Conservation (phyloP, 2,797 vertebrate species). For the Anableps anableps region DNA sequence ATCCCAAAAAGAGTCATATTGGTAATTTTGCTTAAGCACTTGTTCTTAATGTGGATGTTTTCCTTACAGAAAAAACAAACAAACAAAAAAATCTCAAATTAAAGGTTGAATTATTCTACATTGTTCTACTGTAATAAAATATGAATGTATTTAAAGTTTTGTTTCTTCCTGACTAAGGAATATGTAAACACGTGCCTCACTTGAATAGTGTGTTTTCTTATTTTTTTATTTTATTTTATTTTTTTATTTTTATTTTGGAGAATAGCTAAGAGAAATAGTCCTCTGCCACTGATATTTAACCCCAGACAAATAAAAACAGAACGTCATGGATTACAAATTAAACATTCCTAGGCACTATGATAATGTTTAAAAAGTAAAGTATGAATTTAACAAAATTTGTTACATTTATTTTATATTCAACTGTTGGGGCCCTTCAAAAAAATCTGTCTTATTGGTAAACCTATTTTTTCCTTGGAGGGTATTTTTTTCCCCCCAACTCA, state of each 20-base stretch:
- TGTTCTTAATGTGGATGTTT: background rate
- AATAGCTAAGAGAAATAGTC: background rate
- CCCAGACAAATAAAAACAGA: background rate
- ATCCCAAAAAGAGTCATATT: background rate
- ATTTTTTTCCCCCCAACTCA: too few species aligned
- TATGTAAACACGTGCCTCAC: background rate
- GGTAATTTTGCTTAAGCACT: background rate
- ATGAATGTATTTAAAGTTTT: background rate
- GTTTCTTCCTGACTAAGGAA: background rate
- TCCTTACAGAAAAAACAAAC: too few species aligned
- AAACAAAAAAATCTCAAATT: background rate
- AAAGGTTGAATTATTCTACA: background rate
- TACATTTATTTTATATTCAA: too few species aligned
- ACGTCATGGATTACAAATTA: background rate
- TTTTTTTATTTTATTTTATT: too few species aligned
- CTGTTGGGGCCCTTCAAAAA: too few species aligned
- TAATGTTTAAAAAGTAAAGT: too few species aligned
- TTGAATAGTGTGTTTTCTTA: too few species aligned
- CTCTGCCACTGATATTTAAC: background rate
- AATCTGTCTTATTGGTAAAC: too few species aligned
- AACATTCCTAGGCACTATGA: background rate
- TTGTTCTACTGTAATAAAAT: background rate
- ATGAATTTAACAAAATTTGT: too few species aligned
- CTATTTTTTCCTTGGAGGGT: too few species aligned
- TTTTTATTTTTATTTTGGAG: background rate